Evolutionary conservation across 2,113 vertebrate genomes (phyloP).

Genomic region (Pelodiscus sinensis): DNA sequence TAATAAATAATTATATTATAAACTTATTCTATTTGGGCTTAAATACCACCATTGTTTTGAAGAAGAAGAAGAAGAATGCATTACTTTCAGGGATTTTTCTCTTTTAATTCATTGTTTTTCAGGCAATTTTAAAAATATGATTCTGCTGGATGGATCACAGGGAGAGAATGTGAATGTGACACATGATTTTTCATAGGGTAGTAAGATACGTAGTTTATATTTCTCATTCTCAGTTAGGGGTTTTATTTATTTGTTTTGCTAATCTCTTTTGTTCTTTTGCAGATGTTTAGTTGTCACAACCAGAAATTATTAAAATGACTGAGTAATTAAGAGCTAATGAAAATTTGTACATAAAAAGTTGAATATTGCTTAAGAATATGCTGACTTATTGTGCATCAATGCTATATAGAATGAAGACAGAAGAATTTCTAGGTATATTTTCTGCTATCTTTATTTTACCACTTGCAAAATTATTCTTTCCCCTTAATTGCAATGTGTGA

Average conservation of each 20-base stretch:
- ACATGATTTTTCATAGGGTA: not conserved
- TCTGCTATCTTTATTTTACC: not conserved
- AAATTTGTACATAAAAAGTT: not conserved
- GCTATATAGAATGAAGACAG: not conserved
- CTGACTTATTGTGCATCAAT: not conserved
- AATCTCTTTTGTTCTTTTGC: not conserved
- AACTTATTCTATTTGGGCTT: conserved; percentile 14
- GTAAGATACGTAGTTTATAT: not conserved
- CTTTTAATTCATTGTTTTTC: conserved; percentile 44
- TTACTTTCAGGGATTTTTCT: conserved; percentile 23
- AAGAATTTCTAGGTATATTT: not conserved
- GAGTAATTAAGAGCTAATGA: not conserved
- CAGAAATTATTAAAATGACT: not conserved
- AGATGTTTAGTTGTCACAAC: not conserved
- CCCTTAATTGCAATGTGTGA: conserved; percentile 4
- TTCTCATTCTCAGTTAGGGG: not conserved
- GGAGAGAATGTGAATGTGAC: not conserved
- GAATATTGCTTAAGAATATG: not conserved
- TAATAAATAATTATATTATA: conserved; percentile 26
- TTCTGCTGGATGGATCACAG: not conserved
- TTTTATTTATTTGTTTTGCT: not conserved
- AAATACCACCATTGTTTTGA: conserved; percentile 39
- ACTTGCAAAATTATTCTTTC: not conserved
- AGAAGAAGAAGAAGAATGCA: conserved; percentile 10
- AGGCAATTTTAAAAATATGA: conserved; percentile 60